Evolutionary conservation across 2,888 invertebrate species (phyloP), one percentile per base, ranked within the genome.

Genomic region (Cacoxenus indagator): DNA sequence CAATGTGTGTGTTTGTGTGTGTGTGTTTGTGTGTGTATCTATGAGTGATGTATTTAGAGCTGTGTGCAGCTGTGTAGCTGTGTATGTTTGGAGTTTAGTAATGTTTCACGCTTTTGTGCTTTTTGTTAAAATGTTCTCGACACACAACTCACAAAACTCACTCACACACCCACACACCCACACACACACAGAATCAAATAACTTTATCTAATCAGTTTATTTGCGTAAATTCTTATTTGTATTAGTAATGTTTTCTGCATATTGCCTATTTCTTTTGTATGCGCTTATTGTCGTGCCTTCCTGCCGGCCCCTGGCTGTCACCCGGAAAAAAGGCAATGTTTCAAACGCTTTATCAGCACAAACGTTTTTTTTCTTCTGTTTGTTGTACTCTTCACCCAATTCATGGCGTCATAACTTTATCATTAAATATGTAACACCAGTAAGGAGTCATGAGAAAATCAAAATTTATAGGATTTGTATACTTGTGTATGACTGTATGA

Each of bases 211-310:
- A 59, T 29, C 57, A 31, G 48, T 48, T 22, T 48, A 48, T 48
- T 48, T 48, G 19, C 48, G n/a, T 48, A 59, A 59, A 59, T 59
- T 17, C 31, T 17, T 31, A 59, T 59, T 59, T 14, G 27, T 59
- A 19, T 29, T 59, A 17, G 8, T 57, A 4, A n/a, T 9, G 27
- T 4, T 6, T 55, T 31, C 6, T 9, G 5, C 31, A 8, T 31
- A 31, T 31, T 8, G 31, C 9, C 9, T 31, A 9, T 31, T 31
- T 5, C 31, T 31, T 31, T 31, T 31, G 31, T 31, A 8, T 31
- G 31, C 5, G 31, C 31, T 31, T 9, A 31, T 31, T 31, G 31
- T 1, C 9, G 31, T 31, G 31, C 31, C 31, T 31, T 31, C 31
- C 31, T 31, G 31, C 31, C 31, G n/a, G n/a, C n/a, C n/a, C 9